Evolutionary conservation across 1,140 invertebrate species (phyloP).

Genomic region (Aphaenogaster rudis): DNA sequence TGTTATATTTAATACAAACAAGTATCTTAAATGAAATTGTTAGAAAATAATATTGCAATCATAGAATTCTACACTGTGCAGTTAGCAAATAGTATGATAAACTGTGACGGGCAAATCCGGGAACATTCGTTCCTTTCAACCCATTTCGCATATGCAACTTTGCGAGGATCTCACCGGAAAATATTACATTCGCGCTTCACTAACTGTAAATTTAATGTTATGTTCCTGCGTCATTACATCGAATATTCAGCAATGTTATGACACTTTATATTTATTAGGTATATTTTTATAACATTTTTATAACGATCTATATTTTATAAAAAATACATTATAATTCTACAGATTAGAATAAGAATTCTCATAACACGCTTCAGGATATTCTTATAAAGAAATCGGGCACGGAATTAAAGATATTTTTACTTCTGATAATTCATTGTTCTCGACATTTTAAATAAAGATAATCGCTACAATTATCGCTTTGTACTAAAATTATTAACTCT

Average conservation of each 20-base stretch:
- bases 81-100: slow-evolving; percentile 11
- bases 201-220: slow-evolving; percentile 15
- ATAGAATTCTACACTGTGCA: neutral
- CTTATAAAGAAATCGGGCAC: neutral
- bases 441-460: neutral
- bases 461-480: neutral
- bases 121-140: slow-evolving; percentile 28
- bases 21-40: neutral
- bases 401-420: neutral
- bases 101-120: slow-evolving; percentile 1
- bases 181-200: slow-evolving; percentile 18
- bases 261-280: neutral
- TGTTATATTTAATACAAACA: slow-evolving; percentile 3
- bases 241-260: neutral
- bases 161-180: neutral
- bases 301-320: neutral
- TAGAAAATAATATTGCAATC: slow-evolving; percentile 9
- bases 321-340: neutral
- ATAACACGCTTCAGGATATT: neutral
- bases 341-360: neutral
- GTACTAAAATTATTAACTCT: neutral
- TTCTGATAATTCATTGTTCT: neutral
- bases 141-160: slow-evolving; percentile 8
- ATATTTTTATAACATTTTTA: slow-evolving; percentile 5
- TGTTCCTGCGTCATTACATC: neutral